Base-by-base conservation (phyloP, 2,113 vertebrate genomes). In the Chloropsis cyanopogon region DNA sequence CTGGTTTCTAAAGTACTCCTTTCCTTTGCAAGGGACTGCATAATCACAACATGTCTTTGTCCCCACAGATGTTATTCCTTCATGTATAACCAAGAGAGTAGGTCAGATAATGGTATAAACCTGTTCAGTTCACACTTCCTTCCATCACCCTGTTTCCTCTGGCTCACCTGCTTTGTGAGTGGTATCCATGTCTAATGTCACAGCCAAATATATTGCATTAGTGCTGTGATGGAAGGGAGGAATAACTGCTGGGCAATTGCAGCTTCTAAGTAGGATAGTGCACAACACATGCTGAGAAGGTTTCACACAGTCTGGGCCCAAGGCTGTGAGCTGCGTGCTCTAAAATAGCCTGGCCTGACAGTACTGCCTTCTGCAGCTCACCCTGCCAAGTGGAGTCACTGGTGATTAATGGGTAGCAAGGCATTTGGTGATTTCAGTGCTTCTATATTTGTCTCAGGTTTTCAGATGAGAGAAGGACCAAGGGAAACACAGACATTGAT, bases 401-500 rank as follows among this genome's bases (percentile, higher is more conserved):
- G 72, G 49, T 92, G 77, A 81, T 90, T 90, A 84, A 76, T 77
- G 57, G 17, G 28, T 79, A 92, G 61, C 1, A 12, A 95, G 50
- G 49, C 66, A 72, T 84, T 90, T 86, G 53, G 50, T 60, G 73
- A 91, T 63, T 94, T 78, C 81, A 85, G 59, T 71, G 65, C 83
- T 94, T 86, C 91, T 96, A 9, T 95, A 83, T 93, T 96, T 96
- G 70, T 77, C 90, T 89, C 42, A 12, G 49, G 56, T 82, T 89
- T 89, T 86, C 89, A 77, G 72, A 75, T n/a, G 56, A 86, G 86
- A 73, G 66, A 14, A 79, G 33, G 50, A 81, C 49, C 4, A 10
- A 82, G 46, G 53, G 66, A 94, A 88, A 82, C 19, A 28, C 23
- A 77, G 79, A 25, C 39, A 82, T 44, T 69, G 92, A 84, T 94